These are phyloP conservation scores for Microchrysa polita DNA, from an alignment of 2,888 invertebrate genomes.

Conservation along the genomic window DNA sequence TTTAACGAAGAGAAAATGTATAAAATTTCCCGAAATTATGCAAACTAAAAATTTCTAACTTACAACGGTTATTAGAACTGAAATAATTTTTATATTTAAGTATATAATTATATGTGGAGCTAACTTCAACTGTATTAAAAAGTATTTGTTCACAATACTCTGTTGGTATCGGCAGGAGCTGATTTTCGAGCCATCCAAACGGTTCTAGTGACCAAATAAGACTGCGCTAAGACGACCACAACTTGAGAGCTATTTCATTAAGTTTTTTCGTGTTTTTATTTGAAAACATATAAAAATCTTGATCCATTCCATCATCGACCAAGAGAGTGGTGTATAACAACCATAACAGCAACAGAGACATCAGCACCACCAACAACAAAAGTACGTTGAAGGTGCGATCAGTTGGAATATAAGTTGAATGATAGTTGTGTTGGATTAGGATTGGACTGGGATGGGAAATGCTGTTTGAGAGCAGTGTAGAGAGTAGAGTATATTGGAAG, in stretches of 20 bases:
- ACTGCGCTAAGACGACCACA: constrained; percentile 52
- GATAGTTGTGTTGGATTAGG: constrained; percentile 2
- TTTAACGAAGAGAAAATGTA: background rate
- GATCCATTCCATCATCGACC: constrained; percentile 35
- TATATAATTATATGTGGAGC: background rate
- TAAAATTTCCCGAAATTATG: background rate
- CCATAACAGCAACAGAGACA: constrained; percentile 13
- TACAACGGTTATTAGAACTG: background rate
- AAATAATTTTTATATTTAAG: background rate
- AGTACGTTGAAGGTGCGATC: constrained; percentile 46
- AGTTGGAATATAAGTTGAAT: constrained; percentile 26
- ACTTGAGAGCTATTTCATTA: constrained; percentile 50
- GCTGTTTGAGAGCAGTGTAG: constrained; percentile 11
- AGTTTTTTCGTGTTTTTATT: constrained; percentile 39
- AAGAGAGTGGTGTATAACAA: constrained; percentile 33
- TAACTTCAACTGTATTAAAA: background rate
- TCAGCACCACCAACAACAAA: constrained; percentile 25
- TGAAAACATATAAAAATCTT: constrained; percentile 25
- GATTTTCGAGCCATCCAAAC: constrained; percentile 51
- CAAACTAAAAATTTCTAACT: background rate
- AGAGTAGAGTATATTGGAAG: constrained; percentile 19
- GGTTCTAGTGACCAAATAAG: constrained; percentile 54
- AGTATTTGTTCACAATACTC: background rate
- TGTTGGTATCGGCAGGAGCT: constrained; percentile 2
- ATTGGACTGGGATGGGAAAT: constrained; percentile 20